Percentiles rank a stretch among this genome's conserved stretches.
Conservation (phyloP, 2,113 vertebrate genomes). For the Pungitius pungitius region DNA sequence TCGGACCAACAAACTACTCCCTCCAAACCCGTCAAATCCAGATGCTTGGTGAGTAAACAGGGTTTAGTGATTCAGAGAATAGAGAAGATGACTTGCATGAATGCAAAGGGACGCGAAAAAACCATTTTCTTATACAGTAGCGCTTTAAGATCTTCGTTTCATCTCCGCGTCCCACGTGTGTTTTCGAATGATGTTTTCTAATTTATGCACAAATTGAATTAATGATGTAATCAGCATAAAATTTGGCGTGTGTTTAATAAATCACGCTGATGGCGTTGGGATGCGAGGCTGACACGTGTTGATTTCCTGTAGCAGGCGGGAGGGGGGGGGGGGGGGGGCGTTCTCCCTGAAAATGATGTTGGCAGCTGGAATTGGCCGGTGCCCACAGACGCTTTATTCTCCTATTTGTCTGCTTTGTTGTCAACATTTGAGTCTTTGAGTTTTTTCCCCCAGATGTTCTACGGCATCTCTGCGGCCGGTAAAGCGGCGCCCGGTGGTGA, state of each 20-base stretch:
- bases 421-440: constrained; percentile 8
- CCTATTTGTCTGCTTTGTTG: neutral
- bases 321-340: too few species aligned
- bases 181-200: neutral
- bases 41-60: neutral
- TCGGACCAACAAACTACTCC: neutral
- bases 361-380: neutral
- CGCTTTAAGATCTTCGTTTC: neutral
- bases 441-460: neutral
- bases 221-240: constrained; percentile 6
- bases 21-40: neutral
- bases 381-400: constrained; percentile 6
- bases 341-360: constrained; percentile 5
- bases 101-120: neutral
- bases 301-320: neutral
- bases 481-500: neutral
- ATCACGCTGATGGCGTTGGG: constrained; percentile 6
- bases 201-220: constrained; percentile 4
- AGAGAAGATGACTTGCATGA: neutral
- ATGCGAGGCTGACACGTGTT: constrained; percentile 6
- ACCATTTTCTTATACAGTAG: neutral
- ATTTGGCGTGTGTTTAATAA: constrained; percentile 3
- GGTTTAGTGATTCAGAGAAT: too few species aligned
- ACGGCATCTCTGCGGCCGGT: neutral
- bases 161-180: neutral